Percentiles rank a stretch among this genome's conserved stretches.
These are phyloP conservation scores for Stegana nigrithorax DNA, from an alignment of 2,888 invertebrate genomes.

Conservation along the genomic window DNA sequence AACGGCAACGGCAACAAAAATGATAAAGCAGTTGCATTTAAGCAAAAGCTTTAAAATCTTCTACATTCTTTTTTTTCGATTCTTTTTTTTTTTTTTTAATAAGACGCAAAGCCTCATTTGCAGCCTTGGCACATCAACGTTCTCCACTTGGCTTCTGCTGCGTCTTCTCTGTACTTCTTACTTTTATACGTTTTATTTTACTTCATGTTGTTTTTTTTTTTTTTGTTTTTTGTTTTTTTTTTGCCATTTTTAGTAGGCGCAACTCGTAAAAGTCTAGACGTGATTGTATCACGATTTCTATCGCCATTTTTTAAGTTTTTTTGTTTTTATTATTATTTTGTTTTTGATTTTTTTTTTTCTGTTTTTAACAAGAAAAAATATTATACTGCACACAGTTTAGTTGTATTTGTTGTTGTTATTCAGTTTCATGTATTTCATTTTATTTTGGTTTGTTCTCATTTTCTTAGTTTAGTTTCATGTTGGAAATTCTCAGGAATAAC, in stretches of 20 bases:
- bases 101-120: too few relatives aligned
- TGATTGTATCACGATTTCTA: conserved; percentile 67
- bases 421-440: too few relatives aligned
- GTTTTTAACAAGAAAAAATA: background rate
- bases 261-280: conserved; percentile 66
- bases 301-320: conserved; percentile 62
- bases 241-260: conserved; percentile 54
- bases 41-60: background rate
- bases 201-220: conserved; percentile 21
- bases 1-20: background rate
- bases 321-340: conserved; percentile 18
- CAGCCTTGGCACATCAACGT: background rate
- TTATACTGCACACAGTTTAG: background rate
- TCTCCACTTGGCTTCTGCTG: background rate
- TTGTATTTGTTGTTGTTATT: background rate
- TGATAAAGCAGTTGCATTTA: too few relatives aligned
- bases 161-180: conserved; percentile 11
- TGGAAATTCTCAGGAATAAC: background rate
- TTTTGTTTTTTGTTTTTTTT: conserved; percentile 16
- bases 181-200: conserved; percentile 13
- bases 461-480: background rate
- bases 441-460: background rate
- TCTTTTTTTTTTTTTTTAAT: too few relatives aligned
- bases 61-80: conserved; percentile 11
- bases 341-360: background rate